Percentiles rank a stretch among this genome's conserved stretches.
Evolutionary conservation across 2,797 vertebrate genomes (phyloP).

Genomic region (Pseudomugil tenellus): DNA sequence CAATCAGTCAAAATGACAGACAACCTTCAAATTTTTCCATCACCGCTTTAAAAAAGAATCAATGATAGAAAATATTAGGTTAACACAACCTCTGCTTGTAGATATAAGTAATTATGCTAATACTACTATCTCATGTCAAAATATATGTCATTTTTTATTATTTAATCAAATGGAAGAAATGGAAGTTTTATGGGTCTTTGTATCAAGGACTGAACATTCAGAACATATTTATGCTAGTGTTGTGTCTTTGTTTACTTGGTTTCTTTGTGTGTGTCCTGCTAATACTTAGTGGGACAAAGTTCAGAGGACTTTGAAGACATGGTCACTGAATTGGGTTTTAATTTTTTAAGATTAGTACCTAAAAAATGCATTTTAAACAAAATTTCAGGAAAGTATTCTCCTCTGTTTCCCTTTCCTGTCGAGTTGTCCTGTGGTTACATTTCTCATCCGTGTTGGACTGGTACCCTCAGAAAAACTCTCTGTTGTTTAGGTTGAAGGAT

Average conservation of each 20-base stretch:
- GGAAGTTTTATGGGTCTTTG: not conserved
- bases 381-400: conserved; percentile 2
- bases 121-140: no score
- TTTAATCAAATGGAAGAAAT: no score
- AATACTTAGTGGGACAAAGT: not conserved
- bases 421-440: conserved; percentile 29
- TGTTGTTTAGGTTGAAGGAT: conserved; percentile 65
- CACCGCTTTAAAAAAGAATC: no score
- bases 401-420: conserved; percentile 31
- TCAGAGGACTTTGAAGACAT: not conserved
- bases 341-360: conserved; percentile 3
- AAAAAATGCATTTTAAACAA: conserved; percentile 17
- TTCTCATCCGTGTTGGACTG: conserved; percentile 27
- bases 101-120: no score
- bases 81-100: no score
- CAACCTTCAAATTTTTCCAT: no score
- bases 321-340: not conserved
- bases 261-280: not conserved
- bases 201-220: not conserved
- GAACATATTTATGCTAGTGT: not conserved
- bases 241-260: not conserved
- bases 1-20: no score
- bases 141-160: no score
- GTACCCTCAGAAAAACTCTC: conserved; percentile 21
- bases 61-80: no score